These are phyloP conservation scores for Cephalopterus ornatus DNA, from an alignment of 2,113 vertebrate species.

Conservation along the genomic window DNA sequence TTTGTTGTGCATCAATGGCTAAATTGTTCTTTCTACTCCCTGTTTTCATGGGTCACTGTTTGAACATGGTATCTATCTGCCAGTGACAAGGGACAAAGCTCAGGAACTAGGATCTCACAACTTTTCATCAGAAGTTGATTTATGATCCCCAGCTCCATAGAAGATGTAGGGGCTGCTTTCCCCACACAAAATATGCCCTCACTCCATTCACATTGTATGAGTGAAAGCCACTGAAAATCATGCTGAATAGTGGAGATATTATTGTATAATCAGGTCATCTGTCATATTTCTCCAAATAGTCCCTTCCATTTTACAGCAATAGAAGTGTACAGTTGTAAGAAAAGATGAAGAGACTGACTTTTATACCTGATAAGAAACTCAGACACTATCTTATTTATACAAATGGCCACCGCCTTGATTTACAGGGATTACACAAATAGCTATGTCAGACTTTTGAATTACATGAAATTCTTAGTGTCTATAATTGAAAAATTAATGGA, in stretches of 20 bases:
- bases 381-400: not conserved
- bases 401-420: not conserved
- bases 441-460: not conserved
- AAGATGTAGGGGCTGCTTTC: not conserved
- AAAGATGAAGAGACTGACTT: not conserved
- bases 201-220: not conserved
- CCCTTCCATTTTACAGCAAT: not conserved
- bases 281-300: not conserved
- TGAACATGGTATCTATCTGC: not conserved
- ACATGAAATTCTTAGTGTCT: not conserved
- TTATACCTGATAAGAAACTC: not conserved
- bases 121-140: not conserved
- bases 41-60: not conserved
- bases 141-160: not conserved
- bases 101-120: not conserved
- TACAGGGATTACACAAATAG: not conserved
- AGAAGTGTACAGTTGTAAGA: not conserved
- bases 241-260: not conserved
- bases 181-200: not conserved
- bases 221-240: not conserved
- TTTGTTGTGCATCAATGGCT: not conserved
- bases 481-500: not conserved
- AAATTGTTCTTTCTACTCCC: not conserved
- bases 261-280: not conserved
- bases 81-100: not conserved